Evolutionary conservation across 1,140 invertebrate species (phyloP), one percentile per base, ranked within the genome.

Genomic region (Diachasma alloeum): DNA sequence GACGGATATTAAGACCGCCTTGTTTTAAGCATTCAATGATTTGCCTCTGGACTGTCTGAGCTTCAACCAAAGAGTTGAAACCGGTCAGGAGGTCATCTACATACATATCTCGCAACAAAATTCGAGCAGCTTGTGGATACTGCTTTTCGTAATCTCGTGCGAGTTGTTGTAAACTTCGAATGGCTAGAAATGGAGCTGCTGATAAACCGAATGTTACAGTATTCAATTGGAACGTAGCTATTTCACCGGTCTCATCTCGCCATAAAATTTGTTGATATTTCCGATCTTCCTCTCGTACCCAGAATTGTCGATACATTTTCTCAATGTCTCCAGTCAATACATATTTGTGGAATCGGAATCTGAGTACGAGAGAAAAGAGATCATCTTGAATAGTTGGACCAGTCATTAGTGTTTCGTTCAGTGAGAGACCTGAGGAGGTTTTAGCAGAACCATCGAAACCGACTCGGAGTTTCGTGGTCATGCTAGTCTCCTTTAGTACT

Each of bases 41-140:
- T 39, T 81, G 36, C 9, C 73, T 44, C 71, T n/a, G n/a, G 81
- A 81, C 36, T 82, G 42, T 26, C 79, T 0, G 15, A 74, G 37
- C 84, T 68, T 87, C 80, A 48, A 87, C 78, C 42, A 85, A 66
- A 5, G 78, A 83, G 22, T 82, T 44, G 4, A 77, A 78, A 17
- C 89, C 87, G 13, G 84, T 85, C 8, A 91, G 31, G 4, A 87
- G 37, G 78, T 91, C 88, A 79, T 91, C 90, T 6, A 91, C 86
- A 70, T 90, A 90, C 11, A 89, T n/a, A 68, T 88, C 78, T 3
- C 82, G 71, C n/a, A 72, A 48, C 15, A 88, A 63, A 11, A 81
- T 68, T 48, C 75, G 17, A 19, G 82, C 76, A 6, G 86, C 86
- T 0, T 31, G 17, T 6, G 87, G 87, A 80, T 74, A 85, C 15